Base-by-base conservation (phyloP, 2,888 invertebrate species). In the Dynastes hyllus region DNA sequence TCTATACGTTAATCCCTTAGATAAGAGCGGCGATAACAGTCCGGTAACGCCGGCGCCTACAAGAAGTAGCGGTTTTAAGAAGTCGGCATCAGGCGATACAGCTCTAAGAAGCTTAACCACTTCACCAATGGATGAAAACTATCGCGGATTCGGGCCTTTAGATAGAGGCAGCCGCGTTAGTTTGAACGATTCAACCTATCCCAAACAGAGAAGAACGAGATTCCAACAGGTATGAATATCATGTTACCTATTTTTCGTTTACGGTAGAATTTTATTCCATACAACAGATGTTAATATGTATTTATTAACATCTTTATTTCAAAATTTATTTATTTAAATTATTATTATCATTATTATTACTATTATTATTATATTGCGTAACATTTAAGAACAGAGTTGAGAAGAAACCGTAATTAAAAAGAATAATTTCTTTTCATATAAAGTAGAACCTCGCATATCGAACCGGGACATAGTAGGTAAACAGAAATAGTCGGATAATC, bases 1-100 rank as follows among this genome's bases (percentile, higher is more conserved):
- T 91, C 91, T 96, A 87, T 96, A 96, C 90, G 95, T 96, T 88
- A 96, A 96, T 90, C 96, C 96, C 79, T 89, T 96, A 91, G 95
- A 94, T 87, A 94, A 94, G 90, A 88, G 88, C 79, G 86, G 86
- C 61, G 89, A 89, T 77, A 88, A 89, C 80, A 88, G 89, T 84
- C 88, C 91, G 84, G 80, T 87, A 85, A 86, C 90, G 80, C 90
- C 85, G 88, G 87, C 91, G 86, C 90, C 84, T 8, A 91, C 88
- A 50, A 82, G 84, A 53, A 81, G 78, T 27, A 80, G 83, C 87
- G 92, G 90, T 84, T 95, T 95, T 83, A 95, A 95, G 88, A 95
- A 95, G 89, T 95, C 95, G 84, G 93, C 95, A 73, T 95, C 95
- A 45, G 95, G 95, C 81, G 95, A 96, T 86, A 92, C 93, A 83